Evolutionary conservation across 2,113 vertebrate genomes (phyloP).

Genomic region (Paramormyrops kingsleyae): DNA sequence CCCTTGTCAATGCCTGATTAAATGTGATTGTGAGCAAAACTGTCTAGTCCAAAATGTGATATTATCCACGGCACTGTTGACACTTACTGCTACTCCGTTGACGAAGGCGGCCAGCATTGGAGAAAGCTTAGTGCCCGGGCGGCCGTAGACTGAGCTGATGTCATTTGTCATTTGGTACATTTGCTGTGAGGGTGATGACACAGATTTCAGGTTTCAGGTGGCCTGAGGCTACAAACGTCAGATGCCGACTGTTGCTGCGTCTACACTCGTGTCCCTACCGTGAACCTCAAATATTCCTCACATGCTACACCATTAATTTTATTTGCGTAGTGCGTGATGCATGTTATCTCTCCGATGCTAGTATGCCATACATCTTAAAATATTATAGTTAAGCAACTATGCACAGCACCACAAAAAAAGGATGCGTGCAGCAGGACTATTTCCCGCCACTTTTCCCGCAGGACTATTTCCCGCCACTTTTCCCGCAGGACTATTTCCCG

Average conservation of each 20-base stretch:
- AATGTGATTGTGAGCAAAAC: not conserved
- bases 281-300: not conserved
- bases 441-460: not conserved
- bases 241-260: not conserved
- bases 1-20: not conserved
- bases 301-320: not conserved
- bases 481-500: too few relatives aligned
- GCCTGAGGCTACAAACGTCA: not conserved
- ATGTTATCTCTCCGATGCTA: not conserved
- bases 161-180: slow-evolving; percentile 69
- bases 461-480: not conserved
- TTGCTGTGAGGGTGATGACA: slow-evolving; percentile 49
- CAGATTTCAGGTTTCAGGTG: slow-evolving; percentile 6
- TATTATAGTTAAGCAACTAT: not conserved
- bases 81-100: slow-evolving; percentile 79
- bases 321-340: not conserved
- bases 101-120: slow-evolving; percentile 72
- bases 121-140: slow-evolving; percentile 58
- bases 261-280: not conserved
- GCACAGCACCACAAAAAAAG: not conserved
- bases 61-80: not conserved
- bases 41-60: not conserved
- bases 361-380: not conserved
- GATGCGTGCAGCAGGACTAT: not conserved
- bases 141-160: slow-evolving; percentile 72